Conservation (phyloP, 2,888 invertebrate genomes). For the Alviniconcha strummeri region DNA sequence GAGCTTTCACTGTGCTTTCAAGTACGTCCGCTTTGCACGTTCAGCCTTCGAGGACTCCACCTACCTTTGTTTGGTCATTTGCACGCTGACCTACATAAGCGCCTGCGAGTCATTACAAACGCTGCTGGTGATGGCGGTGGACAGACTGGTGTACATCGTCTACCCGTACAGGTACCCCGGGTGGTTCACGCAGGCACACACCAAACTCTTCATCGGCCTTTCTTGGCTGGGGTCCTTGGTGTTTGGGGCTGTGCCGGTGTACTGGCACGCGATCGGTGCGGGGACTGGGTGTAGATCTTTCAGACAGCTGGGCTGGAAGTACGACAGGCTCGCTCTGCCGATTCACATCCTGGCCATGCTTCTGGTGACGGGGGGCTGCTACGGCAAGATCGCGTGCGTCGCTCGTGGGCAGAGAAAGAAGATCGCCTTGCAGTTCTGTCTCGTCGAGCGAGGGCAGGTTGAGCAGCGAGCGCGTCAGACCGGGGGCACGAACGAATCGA, state of each 20-base stretch:
- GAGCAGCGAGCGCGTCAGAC: not conserved
- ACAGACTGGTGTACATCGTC: not conserved
- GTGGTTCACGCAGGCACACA: not conserved
- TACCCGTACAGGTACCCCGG: not conserved
- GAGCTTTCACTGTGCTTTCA: not conserved
- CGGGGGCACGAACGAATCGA: not conserved
- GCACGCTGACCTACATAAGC: no score
- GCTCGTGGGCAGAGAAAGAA: not conserved
- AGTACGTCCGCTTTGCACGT: not conserved
- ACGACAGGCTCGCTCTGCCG: not conserved
- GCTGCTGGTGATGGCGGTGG: not conserved
- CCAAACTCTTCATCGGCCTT: not conserved
- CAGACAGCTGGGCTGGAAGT: not conserved
- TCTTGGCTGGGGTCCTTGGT: not conserved
- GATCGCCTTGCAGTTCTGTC: not conserved
- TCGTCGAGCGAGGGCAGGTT: no score
- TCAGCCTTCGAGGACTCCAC: not conserved
- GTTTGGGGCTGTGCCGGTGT: not conserved
- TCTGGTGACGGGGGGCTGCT: not conserved
- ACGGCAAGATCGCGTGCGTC: not conserved
- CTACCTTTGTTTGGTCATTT: not conserved
- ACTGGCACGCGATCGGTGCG: not conserved
- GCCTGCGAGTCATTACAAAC: not conserved
- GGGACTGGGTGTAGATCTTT: no score
- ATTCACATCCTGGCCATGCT: not conserved